Evolutionary conservation across 2,113 vertebrate genomes (phyloP).

Genomic region (Pyrgilauda ruficollis): DNA sequence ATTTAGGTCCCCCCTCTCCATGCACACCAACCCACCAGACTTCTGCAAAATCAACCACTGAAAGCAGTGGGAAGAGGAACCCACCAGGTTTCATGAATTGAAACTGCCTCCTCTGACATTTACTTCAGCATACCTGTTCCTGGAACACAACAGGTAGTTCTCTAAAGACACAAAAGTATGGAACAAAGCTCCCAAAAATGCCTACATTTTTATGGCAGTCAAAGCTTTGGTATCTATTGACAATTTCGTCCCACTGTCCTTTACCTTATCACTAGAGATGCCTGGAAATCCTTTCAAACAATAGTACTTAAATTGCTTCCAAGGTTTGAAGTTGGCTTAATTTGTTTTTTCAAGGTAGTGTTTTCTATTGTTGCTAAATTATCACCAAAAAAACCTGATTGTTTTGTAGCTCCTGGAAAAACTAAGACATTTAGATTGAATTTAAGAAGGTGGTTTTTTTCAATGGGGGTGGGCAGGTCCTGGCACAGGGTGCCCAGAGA

Average conservation of each 20-base stretch:
- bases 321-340: not conserved
- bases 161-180: not conserved
- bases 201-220: not conserved
- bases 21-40: not conserved
- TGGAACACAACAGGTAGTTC: not conserved
- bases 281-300: not conserved
- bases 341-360: not conserved
- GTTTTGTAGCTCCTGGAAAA: not conserved
- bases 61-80: not conserved
- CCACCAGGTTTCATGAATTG: not conserved
- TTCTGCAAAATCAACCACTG: constrained; percentile 17
- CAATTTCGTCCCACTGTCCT: not conserved
- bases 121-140: not conserved
- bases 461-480: rapidly evolving
- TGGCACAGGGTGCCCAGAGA: not conserved
- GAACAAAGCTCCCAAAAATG: not conserved
- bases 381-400: not conserved
- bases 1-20: not conserved
- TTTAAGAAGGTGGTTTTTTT: not conserved
- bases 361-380: not conserved
- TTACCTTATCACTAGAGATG: not conserved
- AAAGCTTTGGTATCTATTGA: not conserved
- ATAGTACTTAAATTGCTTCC: not conserved
- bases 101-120: not conserved
- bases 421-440: not conserved